These are phyloP conservation scores for Camponotus pennsylvanicus DNA, from an alignment of 1,140 invertebrate genomes.

Conservation along the genomic window DNA sequence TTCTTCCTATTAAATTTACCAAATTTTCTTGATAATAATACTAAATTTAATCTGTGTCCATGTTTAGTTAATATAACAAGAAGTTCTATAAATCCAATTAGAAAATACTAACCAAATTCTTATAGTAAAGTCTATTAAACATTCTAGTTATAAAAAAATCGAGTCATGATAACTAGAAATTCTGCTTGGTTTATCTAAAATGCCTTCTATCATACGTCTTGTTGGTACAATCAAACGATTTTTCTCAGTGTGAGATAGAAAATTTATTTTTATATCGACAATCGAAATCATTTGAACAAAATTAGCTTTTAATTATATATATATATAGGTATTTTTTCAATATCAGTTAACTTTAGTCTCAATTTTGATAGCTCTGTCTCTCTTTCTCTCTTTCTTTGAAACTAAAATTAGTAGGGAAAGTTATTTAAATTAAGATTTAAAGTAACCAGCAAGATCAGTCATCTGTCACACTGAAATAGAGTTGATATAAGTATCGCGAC, in stretches of 20 bases:
- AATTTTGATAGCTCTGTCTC: not conserved
- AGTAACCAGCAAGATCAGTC: not conserved
- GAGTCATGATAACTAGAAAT: too few relatives aligned
- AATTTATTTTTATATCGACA: not conserved
- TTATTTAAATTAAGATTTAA: slow-evolving; percentile 13
- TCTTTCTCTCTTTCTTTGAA: not conserved
- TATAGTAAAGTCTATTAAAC: too few relatives aligned
- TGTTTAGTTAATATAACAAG: too few relatives aligned
- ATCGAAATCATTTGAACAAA: not conserved
- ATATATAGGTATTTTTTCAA: not conserved
- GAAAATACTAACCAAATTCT: too few relatives aligned
- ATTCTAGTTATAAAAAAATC: too few relatives aligned
- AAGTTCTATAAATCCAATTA: too few relatives aligned
- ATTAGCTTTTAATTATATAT: not conserved
- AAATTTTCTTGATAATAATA: too few relatives aligned
- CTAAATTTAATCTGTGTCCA: too few relatives aligned
- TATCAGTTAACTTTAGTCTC: not conserved
- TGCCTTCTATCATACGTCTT: too few relatives aligned
- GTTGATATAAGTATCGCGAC: not conserved
- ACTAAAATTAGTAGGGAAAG: not conserved
- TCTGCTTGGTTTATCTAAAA: too few relatives aligned
- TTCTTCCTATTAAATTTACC: too few relatives aligned
- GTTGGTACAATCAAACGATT: too few relatives aligned
- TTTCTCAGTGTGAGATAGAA: not conserved
- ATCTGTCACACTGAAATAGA: not conserved